Conservation (phyloP, 1,140 invertebrate species). For the Drosophila ambigua region DNA sequence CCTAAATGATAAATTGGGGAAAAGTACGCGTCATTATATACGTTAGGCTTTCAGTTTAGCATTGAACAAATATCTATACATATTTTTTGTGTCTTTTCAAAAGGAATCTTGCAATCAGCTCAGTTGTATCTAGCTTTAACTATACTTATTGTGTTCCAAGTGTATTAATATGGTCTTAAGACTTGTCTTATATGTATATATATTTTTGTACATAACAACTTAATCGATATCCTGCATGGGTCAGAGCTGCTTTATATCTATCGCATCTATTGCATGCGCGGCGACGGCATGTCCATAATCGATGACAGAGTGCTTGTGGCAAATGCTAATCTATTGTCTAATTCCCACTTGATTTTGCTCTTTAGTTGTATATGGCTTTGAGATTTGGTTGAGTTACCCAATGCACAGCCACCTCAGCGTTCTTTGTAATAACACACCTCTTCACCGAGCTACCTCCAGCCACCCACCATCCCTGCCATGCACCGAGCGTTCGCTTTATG, state of each 20-base stretch:
- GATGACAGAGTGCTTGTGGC: conserved; percentile 36
- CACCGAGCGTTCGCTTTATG: conserved; percentile 76
- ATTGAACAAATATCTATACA: too few species aligned
- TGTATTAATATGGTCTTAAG: too few species aligned
- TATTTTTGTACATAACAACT: conserved; percentile 18
- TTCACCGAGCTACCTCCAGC: conserved; percentile 24
- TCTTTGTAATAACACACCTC: conserved; percentile 27
- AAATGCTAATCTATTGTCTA: conserved; percentile 40
- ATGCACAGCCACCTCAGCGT: conserved; percentile 36
- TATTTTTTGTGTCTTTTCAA: too few species aligned
- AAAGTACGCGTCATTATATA: too few species aligned
- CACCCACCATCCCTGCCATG: conserved; percentile 27
- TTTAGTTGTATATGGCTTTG: conserved; percentile 57
- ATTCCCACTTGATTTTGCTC: conserved; percentile 51
- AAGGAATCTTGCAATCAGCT: too few species aligned
- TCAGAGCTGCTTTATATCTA: neutral
- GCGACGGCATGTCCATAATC: conserved; percentile 40
- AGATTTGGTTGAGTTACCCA: conserved; percentile 45
- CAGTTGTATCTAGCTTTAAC: too few species aligned
- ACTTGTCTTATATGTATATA: neutral
- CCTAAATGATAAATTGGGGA: too few species aligned
- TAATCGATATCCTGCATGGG: conserved; percentile 30
- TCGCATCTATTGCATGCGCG: conserved; percentile 32
- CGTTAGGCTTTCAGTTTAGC: too few species aligned
- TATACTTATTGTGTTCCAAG: too few species aligned